Conservation (phyloP, 2,113 vertebrate genomes). For the Chascanopsetta lugubris region DNA sequence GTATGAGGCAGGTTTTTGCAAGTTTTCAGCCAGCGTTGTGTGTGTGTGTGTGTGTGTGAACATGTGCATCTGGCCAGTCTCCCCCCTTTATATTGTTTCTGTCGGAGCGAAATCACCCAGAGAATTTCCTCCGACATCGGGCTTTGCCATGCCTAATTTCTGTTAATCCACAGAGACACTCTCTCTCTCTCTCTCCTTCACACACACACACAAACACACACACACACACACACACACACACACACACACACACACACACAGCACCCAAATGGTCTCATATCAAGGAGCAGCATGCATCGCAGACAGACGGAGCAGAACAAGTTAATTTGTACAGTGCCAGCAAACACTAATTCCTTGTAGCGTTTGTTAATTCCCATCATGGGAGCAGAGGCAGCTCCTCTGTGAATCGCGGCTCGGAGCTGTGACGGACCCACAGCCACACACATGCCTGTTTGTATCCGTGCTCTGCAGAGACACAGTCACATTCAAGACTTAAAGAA, state of each 20-base stretch:
- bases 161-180: constrained; percentile 43
- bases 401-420: constrained; percentile 29
- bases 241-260: not conserved
- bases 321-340: constrained; percentile 61
- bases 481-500: constrained; percentile 9
- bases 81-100: constrained; percentile 20
- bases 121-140: constrained; percentile 48
- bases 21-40: not conserved
- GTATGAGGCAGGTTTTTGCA: not conserved
- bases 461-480: constrained; percentile 16
- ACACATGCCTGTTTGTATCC: constrained; percentile 24
- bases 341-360: constrained; percentile 66
- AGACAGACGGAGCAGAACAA: constrained; percentile 61
- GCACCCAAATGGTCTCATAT: constrained; percentile 41
- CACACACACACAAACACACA: constrained; percentile 6
- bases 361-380: constrained; percentile 58
- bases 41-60: constrained; percentile 3
- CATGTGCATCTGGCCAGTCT: constrained; percentile 22
- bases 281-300: constrained; percentile 40
- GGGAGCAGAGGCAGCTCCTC: constrained; percentile 36
- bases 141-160: constrained; percentile 50
- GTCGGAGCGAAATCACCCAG: constrained; percentile 47
- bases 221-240: constrained; percentile 9
- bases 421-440: constrained; percentile 39
- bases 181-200: not conserved